These are phyloP conservation scores for Hemithea aestivaria DNA, from an alignment of 2,888 invertebrate genomes.

Conservation along the genomic window DNA sequence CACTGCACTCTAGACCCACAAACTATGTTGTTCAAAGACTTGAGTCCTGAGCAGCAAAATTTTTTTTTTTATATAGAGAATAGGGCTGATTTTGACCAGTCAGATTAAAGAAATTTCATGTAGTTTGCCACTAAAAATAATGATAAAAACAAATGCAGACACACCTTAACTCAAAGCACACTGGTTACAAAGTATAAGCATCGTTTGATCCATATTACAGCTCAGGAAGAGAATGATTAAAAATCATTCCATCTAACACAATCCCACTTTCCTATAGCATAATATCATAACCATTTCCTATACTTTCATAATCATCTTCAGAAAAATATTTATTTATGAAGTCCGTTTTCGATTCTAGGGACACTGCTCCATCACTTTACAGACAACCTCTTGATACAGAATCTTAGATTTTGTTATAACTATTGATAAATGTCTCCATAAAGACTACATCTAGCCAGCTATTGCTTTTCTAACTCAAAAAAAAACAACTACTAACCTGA, in stretches of 20 bases:
- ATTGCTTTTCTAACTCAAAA: no score
- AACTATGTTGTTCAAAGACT: no score
- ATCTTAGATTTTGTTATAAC: no score
- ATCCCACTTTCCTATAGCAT: constrained; percentile 26
- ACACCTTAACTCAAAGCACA: constrained; percentile 25
- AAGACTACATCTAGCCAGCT: no score
- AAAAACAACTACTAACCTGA: no score
- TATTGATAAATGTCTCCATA: no score
- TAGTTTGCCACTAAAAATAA: neutral
- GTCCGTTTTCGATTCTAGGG: constrained; percentile 19
- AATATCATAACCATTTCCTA: constrained; percentile 25
- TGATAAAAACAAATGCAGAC: constrained; percentile 17
- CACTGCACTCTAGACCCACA: no score
- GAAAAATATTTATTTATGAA: constrained; percentile 23
- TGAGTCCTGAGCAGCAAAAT: no score
- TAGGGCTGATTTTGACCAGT: no score
- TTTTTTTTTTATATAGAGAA: no score
- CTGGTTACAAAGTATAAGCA: constrained; percentile 23
- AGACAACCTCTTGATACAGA: neutral
- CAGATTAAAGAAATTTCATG: no score
- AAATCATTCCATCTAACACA: constrained; percentile 21
- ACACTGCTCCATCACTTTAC: constrained; percentile 19
- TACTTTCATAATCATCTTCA: constrained; percentile 23
- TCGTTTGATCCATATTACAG: constrained; percentile 23
- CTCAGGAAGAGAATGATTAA: constrained; percentile 17